Conservation (phyloP, 2,797 vertebrate species). For the Peromyscus aztecus region DNA sequence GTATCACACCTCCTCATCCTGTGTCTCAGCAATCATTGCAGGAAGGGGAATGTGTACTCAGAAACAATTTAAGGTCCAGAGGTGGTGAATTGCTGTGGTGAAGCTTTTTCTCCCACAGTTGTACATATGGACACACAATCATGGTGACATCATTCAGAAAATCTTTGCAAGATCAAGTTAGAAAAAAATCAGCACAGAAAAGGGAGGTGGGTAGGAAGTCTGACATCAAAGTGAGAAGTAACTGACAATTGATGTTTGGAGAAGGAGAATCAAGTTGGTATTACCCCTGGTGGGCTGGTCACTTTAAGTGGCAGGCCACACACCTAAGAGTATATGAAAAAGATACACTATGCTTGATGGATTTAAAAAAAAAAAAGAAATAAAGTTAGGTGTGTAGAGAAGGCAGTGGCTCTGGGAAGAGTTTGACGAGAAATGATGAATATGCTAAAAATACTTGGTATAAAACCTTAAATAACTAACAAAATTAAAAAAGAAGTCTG, state of each 20-base stretch:
- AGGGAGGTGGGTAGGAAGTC: neutral
- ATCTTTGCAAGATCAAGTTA: neutral
- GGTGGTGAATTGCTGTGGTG: neutral
- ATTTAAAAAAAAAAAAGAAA: neutral
- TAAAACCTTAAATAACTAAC: too few relatives aligned
- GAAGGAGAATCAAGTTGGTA: neutral
- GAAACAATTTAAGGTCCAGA: neutral
- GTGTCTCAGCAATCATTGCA: neutral
- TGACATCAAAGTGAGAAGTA: neutral
- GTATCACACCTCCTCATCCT: neutral
- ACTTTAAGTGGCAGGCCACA: neutral
- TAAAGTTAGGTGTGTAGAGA: neutral
- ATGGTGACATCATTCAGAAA: neutral
- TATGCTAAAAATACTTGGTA: neutral
- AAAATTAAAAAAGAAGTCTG: too few relatives aligned
- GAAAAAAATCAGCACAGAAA: neutral
- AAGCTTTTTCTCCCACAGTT: neutral
- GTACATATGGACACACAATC: neutral
- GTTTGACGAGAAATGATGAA: neutral
- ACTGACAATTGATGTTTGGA: neutral
- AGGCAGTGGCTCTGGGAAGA: neutral
- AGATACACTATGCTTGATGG: neutral
- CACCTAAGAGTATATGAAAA: neutral
- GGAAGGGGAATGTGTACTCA: neutral
- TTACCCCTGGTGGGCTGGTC: neutral